Evolutionary conservation across 2,113 vertebrate genomes (phyloP).

Genomic region (Oophaga pumilio): DNA sequence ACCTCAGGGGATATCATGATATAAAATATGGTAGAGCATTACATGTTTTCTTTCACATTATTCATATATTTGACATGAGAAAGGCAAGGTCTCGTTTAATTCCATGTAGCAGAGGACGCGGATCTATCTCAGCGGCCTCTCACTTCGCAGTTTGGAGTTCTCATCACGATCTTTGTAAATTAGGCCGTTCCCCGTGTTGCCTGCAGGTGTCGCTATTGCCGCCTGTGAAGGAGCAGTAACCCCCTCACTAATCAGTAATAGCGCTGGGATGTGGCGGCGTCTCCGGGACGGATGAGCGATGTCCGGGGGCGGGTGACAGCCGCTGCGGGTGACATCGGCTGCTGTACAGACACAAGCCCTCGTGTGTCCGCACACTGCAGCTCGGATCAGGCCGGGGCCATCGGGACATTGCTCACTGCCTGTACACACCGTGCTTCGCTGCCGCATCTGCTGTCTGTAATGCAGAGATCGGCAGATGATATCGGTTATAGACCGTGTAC

Average conservation of each 20-base stretch:
- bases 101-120: not conserved
- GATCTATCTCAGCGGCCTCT: too few species aligned
- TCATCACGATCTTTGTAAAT: not conserved
- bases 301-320: not conserved
- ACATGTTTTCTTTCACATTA: not conserved
- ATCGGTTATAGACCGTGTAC: too few species aligned
- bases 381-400: not conserved
- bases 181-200: not conserved
- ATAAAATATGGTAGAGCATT: too few species aligned
- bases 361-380: not conserved
- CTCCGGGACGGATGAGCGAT: not conserved
- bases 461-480: not conserved
- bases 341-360: not conserved
- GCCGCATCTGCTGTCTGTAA: not conserved
- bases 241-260: not conserved
- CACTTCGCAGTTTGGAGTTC: not conserved
- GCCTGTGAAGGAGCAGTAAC: not conserved
- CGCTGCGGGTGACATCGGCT: not conserved
- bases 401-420: not conserved
- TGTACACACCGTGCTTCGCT: too few species aligned
- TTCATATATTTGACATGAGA: not conserved
- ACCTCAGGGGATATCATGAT: too few species aligned
- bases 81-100: not conserved
- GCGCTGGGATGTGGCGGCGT: not conserved
- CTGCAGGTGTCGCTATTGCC: constrained; percentile 21